Evolutionary conservation across 1,140 invertebrate species (phyloP).

Genomic region (Adelges cooleyi): DNA sequence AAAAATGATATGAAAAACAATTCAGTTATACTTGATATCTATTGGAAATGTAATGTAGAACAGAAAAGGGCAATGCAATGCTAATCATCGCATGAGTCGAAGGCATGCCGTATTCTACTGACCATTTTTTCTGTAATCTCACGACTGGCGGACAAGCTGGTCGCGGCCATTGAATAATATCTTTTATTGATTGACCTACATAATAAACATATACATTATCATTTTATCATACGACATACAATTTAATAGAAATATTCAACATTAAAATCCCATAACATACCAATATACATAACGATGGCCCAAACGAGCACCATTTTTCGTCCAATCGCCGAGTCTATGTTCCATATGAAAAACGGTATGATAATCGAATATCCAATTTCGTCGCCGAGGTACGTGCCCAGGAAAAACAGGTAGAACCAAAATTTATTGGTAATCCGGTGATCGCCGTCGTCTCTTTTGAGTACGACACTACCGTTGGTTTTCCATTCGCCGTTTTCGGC

Average conservation of each 20-base stretch:
- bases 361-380: slow-evolving; percentile 78
- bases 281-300: slow-evolving; percentile 74
- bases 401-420: slow-evolving; percentile 75
- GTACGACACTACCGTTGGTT: not conserved
- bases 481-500: not conserved
- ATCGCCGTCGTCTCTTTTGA: slow-evolving; percentile 33
- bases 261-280: slow-evolving; percentile 38
- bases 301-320: slow-evolving; percentile 69
- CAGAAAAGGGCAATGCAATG: slow-evolving; percentile 70
- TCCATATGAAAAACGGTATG: slow-evolving; percentile 87
- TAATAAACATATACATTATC: not conserved
- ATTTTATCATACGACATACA: not conserved
- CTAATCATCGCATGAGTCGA: slow-evolving; percentile 89
- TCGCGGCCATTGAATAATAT: slow-evolving; percentile 72
- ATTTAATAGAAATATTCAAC: not conserved
- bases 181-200: slow-evolving; percentile 74
- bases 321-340: slow-evolving; percentile 71
- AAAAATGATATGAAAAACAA: no score
- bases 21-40: slow-evolving; percentile 51
- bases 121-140: slow-evolving; percentile 72
- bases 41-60: slow-evolving; percentile 64
- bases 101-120: slow-evolving; percentile 83
- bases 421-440: slow-evolving; percentile 60
- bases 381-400: slow-evolving; percentile 74
- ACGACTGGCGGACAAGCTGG: slow-evolving; percentile 69